Evolutionary conservation across 2,797 vertebrate genomes (phyloP), one percentile per base, ranked within the genome.

Genomic region (Tangara arthus): DNA sequence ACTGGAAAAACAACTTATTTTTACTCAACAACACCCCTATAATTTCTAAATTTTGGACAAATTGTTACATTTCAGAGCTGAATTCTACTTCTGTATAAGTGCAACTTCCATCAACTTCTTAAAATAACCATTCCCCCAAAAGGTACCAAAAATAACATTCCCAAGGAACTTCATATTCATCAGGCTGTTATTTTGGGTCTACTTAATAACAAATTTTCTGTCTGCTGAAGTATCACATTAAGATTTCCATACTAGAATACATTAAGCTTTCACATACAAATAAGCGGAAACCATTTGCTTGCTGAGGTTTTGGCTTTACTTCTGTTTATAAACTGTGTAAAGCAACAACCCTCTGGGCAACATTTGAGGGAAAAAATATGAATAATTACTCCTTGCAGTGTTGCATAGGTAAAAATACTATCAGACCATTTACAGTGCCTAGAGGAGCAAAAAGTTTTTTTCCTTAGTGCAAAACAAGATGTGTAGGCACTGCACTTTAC

Each of bases 401-500:
- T 44, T 86, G 69, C 61, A 87, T 50, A 65, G 82, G 82, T 94
- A 90, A 94, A 94, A 96, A 81, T 52, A 79, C 57, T 92, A 75
- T 89, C 50, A 32, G 50, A 78, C 11, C 41, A 87, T 91, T 96
- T 93, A 93, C n/a, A 83, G 39, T 68, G 34, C 68, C 80, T 60
- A 83, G 21, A 89, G 59, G 72, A 95, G 28, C 20, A 91, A 95
- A 93, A 81, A 35, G 30, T 60, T 94, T 92, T 91, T 65, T 70
- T 72, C 81, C 81, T 49, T 68, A 56, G 34, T 90, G 76, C 84
- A 96, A 95, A 81, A 60, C 47, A 95, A 94, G 83, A 90, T 84
- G 56, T 95, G 79, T 15, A 93, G 90, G 55, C 73, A 73, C 66
- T 87, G 80, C 56, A 53, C 28, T 53, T 95, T 76, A 75, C 30